Base-by-base conservation (phyloP, 2,113 vertebrate species). In the Pteropus alecto region DNA sequence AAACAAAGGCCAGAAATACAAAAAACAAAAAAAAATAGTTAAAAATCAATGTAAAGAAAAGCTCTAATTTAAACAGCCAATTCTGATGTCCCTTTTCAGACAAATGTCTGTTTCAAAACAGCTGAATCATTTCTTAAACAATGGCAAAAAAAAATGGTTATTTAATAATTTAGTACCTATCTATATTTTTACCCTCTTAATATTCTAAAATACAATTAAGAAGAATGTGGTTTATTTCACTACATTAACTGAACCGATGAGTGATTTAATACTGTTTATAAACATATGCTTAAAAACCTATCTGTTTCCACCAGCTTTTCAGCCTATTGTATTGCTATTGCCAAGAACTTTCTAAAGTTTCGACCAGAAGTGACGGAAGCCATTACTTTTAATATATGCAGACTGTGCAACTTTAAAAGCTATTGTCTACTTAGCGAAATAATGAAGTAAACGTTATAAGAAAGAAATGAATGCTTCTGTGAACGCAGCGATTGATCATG, bases 181-280 rank as follows among this genome's bases (percentile, higher is more conserved):
- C 38, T 76, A 58, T 30, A 61, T 87, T 85, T 92, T 91, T 91
- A 14, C 7, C 61, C 28, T 92, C 61, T 86, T 76, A 51, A 21
- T 65, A 74, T 58, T 95, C 60, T 78, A 95, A 93, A 91, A 87
- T 56, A 87, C 28, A 79, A 70, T 85, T 76, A 67, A 60, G 56
- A 83, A 92, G 95, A 94, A 88, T n/a, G 15, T 94, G 60, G 81
- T 93, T 97, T 93, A 87, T 92, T 95, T 97, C 58, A 58, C 73
- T 82, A 48, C 77, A 58, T 83, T 93, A 60, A 70, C 51, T 76
- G 92, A 81, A 63, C 85, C 91, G 85, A 85, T 65, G 91, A 95
- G 21, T 78, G 70, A 81, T 79, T 97, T 78, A 90, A 94, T 95
- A 60, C 56, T 95, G 76, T 96, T 97, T 97, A 83, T 71, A 92